Conservation (phyloP, 1,140 invertebrate genomes). For the Littorina saxatilis region DNA sequence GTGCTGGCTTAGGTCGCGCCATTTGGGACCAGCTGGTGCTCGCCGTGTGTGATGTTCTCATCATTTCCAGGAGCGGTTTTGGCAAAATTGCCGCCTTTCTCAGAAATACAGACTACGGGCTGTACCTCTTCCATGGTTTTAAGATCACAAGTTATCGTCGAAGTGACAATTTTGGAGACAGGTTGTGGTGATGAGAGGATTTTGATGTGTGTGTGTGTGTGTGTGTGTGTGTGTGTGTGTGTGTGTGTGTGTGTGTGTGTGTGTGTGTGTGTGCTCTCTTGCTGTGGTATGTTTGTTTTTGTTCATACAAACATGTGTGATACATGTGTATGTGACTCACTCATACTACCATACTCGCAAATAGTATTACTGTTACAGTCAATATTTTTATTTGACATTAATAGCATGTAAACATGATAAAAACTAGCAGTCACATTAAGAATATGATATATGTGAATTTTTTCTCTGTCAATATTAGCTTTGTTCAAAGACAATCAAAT, state of each 20-base stretch:
- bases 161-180: not conserved
- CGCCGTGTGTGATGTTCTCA: slow-evolving; percentile 40
- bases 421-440: too few relatives aligned
- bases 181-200: not conserved
- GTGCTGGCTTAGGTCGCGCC: slow-evolving; percentile 35
- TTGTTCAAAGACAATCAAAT: too few relatives aligned
- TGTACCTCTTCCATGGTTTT: slow-evolving; percentile 38
- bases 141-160: slow-evolving; percentile 9
- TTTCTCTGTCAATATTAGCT: too few relatives aligned
- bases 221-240: too few relatives aligned
- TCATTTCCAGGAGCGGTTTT: slow-evolving; percentile 37
- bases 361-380: too few relatives aligned
- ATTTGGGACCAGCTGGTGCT: slow-evolving; percentile 38
- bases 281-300: not conserved
- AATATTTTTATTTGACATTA: too few relatives aligned
- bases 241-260: too few relatives aligned
- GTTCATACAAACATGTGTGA: not conserved
- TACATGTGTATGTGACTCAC: not conserved
- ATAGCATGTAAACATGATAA: too few relatives aligned
- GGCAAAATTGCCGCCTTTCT: slow-evolving; percentile 37
- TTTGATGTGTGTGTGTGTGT: too few relatives aligned
- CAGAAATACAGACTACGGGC: slow-evolving; percentile 23
- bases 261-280: not conserved
- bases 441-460: too few relatives aligned
- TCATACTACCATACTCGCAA: too few relatives aligned